Evolutionary conservation across 2,888 invertebrate genomes (phyloP), one percentile per base, ranked within the genome.

Genomic region (Tineola bisselliella): DNA sequence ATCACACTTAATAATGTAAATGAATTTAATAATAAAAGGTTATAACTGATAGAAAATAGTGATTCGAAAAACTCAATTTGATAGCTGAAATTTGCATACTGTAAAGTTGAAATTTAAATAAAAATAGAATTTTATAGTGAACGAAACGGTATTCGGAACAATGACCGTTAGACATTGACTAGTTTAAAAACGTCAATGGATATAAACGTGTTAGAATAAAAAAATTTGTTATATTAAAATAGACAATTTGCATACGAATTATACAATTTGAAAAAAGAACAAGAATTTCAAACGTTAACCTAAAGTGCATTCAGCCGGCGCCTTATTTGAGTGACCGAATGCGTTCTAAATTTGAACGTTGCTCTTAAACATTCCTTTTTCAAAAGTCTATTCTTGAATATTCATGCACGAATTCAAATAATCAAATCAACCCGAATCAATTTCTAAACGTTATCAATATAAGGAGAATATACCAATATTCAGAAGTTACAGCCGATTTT

Each of bases 291-390:
- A 33, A 4, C 54, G 17, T 54, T 12, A 52, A 44, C 44, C 17
- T 52, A 5, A 25, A 54, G 33, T 33, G 58, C 58, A 58, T 58
- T 54, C 54, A 8, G 33, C 17, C 15, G 63, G 65, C 62, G 68
- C 70, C 71, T 72, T 73, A 73, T 73, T 75, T 72, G 68, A 72
- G 66, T 66, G 66, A 68, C 67, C 68, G 66, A 67, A 70, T 69
- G 70, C 69, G 72, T 75, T 73, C 76, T 78, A 78, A 76, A 79
- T 77, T 76, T 77, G 74, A 73, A 75, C 76, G 67, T 67, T 67
- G 64, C 68, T 66, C 69, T 58, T 68, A 67, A 69, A 72, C 72
- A 75, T 75, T 74, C 75, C 74, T 72, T 74, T 74, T 74, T 73
- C 70, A 73, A 75, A n/a, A 10, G 48, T 17, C 48, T 48, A 48